Base-by-base conservation (phyloP, 2,797 vertebrate species). In the Hypotaenidia okinawae region DNA sequence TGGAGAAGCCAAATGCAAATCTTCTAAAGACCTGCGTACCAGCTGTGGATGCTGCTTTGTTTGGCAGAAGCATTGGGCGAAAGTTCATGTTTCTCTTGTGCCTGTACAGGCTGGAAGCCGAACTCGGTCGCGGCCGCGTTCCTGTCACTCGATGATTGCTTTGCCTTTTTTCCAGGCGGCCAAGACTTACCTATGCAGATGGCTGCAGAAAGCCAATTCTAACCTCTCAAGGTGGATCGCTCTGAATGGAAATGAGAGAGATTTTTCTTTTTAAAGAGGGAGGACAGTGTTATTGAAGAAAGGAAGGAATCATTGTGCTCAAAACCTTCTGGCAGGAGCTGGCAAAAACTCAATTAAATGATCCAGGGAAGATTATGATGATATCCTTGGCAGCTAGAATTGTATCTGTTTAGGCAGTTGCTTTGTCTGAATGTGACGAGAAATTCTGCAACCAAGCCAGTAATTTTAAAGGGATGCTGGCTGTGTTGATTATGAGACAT, bases 361-460 rank as follows among this genome's bases (percentile, higher is more conserved):
- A 95, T 95, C 74, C 87, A 73, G 87, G 78, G 52, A 64, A 95
- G 97, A 93, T 97, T 96, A 89, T 89, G 81, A 89, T 94, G 75
- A 90, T 88, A 84, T 75, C 83, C 58, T 95, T 94, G 93, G 90
- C 90, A 91, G 75, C 57, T 92, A 17, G 66, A 97, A 88, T 90
- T 94, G 35, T 90, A 49, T 84, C 80, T 96, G 54, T 94, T 96
- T 85, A 94, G 84, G 63, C 70, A 87, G 58, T 94, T 86, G 61
- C 66, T 86, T 89, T 90, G 45, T 82, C 35, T 86, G 45, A 93
- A 68, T 93, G 63, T 85, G 93, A 88, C 78, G 94, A 61, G 67
- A 77, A 91, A 51, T 24, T 75, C 62, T 89, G 90, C 88, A 93
- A 67, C 57, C 30, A 74, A 89, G 64, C 21, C 54, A 35, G 7